Evolutionary conservation across 1,140 invertebrate genomes (phyloP), one percentile per base, ranked within the genome.

Genomic region (Thaumatotibia leucotreta): DNA sequence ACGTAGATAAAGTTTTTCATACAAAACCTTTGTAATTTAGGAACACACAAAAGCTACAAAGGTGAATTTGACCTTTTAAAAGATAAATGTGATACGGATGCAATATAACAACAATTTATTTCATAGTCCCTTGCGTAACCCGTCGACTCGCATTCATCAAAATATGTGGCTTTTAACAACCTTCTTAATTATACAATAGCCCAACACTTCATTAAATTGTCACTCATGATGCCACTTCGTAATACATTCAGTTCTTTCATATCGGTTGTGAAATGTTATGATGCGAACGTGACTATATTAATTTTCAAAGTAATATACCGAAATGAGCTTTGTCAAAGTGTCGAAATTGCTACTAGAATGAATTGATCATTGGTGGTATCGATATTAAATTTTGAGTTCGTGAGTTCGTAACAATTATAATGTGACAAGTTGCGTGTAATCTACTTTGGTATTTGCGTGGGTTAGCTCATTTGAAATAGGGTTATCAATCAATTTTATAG

Each of bases 121-220:
- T 65, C 63, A 73, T 76, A 75, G 69, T 68, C 22, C 32, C 49
- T 83, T 84, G 80, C 76, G 75, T 77, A 80, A 84, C 68, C 50
- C 63, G 72, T 39, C 33, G 63, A 67, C 65, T 79, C 72, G 77
- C 75, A 83, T 86, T 83, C 82, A 87, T 85, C 81, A 83, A 69
- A n/a, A 70, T 62, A 72, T 75, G 67, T 68, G 73, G 61, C 75
- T 82, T 84, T 82, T 84, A 86, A 86, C 83, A 82, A 79, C 76
- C 73, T 64, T 74, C 78, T 74, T 77, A 84, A 82, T 88, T 84
- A 80, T 76, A 86, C 82, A 86, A 86, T 81, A 70, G 65, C 22
- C 72, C 71, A 82, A 84, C 77, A 79, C 83, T 84, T 88, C 80
- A 86, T 88, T 86, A 86, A 83, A 88, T 86, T 88, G 86, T 86